Evolutionary conservation across 2,888 invertebrate species (phyloP).

Genomic region (Ommatoiulus sabulosus): DNA sequence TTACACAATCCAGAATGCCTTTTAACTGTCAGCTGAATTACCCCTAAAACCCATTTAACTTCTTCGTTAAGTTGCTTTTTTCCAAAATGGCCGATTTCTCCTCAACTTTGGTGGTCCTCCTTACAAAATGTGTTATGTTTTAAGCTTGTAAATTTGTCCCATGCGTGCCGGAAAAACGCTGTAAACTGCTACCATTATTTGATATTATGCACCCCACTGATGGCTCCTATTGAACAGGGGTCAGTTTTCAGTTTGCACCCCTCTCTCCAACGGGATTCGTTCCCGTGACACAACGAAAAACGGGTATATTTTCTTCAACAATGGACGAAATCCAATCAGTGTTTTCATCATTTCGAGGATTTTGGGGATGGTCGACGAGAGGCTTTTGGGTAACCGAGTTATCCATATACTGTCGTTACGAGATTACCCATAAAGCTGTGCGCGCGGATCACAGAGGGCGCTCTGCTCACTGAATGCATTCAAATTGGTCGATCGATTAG

Average conservation of each 20-base stretch:
- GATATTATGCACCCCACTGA: background rate
- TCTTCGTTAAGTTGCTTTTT: background rate
- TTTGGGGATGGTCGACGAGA: background rate
- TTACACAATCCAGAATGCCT: constrained; percentile 34
- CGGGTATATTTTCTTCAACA: background rate
- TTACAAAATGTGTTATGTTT: constrained; percentile 10
- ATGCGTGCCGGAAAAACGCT: background rate
- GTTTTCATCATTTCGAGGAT: background rate
- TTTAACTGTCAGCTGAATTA: constrained; percentile 3
- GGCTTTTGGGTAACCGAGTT: background rate
- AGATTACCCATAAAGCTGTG: too few relatives aligned
- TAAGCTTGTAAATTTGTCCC: constrained; percentile 2
- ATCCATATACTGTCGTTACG: background rate
- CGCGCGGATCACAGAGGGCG: too few relatives aligned
- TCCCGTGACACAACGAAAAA: background rate
- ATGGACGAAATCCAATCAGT: background rate
- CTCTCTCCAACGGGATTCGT: background rate
- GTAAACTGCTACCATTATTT: constrained; percentile 34
- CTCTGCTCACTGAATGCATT: too few relatives aligned
- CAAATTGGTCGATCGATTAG: too few relatives aligned
- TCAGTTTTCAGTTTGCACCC: background rate
- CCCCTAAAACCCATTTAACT: constrained; percentile 1
- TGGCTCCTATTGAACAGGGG: constrained; percentile 12
- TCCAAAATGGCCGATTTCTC: background rate
- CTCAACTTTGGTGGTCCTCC: background rate